Evolutionary conservation across 2,113 vertebrate genomes (phyloP), one percentile per base, ranked within the genome.

Genomic region (Cynopterus brachyotis): DNA sequence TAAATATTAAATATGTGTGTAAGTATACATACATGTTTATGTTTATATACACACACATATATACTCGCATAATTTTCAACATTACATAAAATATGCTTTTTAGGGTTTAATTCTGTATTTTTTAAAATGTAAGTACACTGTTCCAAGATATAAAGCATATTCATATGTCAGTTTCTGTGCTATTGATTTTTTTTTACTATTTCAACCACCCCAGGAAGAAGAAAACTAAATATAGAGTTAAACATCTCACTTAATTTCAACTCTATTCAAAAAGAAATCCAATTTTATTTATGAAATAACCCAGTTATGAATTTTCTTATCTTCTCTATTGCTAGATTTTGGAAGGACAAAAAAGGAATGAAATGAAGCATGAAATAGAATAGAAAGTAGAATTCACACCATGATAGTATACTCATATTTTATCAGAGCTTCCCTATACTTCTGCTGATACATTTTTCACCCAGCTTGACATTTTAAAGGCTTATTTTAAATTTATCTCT

Each of bases 401-500:
- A 57, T 7, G 10, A 20, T 37, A 30, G 13, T 1, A 5, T 62
- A 26, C n/a, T 95, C 53, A 19, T 80, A 81, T 91, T 97, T 95
- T 84, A 72, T 88, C 76, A 94, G 59, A 80, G 15, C 40, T 57
- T 85, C 45, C 32, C 73, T 87, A 26, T 70, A 32, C 64, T 55
- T 88, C 57, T 55, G 42, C 37, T 89, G 85, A 86, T 83, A n/a
- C 12, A n/a, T 81, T 88, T 84, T 73, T 5, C 35, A 13, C 64
- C 30, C 17, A 62, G 37, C 22, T 53, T 89, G 45, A 92, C 75
- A 90, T 93, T 90, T 89, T 83, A 84, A 93, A 91, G 30, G 26
- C 55, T 84, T 85, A 67, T 66, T 97, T 94, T 93, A 95, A 94
- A 88, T 94, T 95, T 91, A 87, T 97, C 26, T 89, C 45, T 40